Base-by-base conservation (phyloP, 1,140 invertebrate genomes). In the Drosophila pseudoananassae region DNA sequence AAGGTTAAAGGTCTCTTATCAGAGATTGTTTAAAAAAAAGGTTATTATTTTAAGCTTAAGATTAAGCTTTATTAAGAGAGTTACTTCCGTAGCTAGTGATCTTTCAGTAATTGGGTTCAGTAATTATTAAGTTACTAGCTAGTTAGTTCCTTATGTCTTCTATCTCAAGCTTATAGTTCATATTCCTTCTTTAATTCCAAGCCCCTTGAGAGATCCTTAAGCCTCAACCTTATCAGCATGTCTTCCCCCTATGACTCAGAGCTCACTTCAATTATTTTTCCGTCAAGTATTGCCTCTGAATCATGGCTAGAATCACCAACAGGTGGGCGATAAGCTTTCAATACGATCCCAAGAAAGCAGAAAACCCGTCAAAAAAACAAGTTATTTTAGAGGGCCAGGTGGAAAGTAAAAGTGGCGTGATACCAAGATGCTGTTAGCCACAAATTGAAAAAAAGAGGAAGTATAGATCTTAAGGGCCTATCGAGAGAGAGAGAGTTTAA, bases 401-500 rank as follows among this genome's bases (percentile, higher is more conserved):
- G 64, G 43, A 76, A 75, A 82, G 76, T 76, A 83, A 83, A 84
- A 52, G 72, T 83, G 65, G 71, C 79, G 56, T 78, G 70, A 83
- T 55, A 49, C 31, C 17, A n/a, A 64, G 49, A 60, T 36, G 51
- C 27, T 46, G 33, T 0, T 29, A 6, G 9, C 10, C 27, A 40
- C 1, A 20, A 20, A 20, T 20, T 20, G 2, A 20, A 20, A 20
- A 20, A 3, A 20, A 20, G 20, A 20, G 20, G 20, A 20, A 20
- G 20, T 20, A 20, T 7, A 43, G 12, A 40, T 14, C 12, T 15
- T 20, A 4, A 61, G 57, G 29, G 57, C 47, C 12, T 0, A 3
- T 0, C 17, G 33, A 52, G 20, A 20, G 20, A 14, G 46, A 75
- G 54, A 40, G 51, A 54, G 59, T 2, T 1, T 1, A n/a, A n/a